Evolutionary conservation across 2,113 vertebrate species (phyloP).

Genomic region (Gadus macrocephalus): DNA sequence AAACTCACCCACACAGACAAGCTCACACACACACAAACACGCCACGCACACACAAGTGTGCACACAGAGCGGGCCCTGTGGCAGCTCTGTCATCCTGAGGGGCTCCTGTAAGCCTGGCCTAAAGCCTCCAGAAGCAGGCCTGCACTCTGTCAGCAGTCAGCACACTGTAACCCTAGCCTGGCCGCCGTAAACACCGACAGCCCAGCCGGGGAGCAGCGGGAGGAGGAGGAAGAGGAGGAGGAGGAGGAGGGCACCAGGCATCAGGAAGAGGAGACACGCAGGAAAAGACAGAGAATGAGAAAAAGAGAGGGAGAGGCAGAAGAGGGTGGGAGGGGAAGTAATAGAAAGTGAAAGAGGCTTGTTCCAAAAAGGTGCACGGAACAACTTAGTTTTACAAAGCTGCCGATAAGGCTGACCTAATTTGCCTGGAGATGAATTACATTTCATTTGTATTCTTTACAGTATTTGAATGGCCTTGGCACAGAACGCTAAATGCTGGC

Average conservation of each 20-base stretch:
- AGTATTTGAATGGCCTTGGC: no score
- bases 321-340: neutral
- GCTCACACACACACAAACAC: no score
- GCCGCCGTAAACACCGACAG: conserved; percentile 55
- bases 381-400: no score
- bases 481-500: neutral
- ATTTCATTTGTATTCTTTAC: no score
- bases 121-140: conserved; percentile 53
- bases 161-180: conserved; percentile 59
- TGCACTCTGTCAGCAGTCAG: conserved; percentile 62
- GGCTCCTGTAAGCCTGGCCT: conserved; percentile 36
- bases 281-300: neutral
- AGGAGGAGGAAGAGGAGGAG: neutral
- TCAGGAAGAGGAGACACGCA: no score
- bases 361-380: no score
- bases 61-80: conserved; percentile 9
- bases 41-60: conserved; percentile 3
- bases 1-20: no score
- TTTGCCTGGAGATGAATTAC: no score
- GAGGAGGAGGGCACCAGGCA: neutral
- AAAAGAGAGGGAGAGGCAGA: neutral
- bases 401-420: no score
- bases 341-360: no score
- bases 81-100: conserved; percentile 32
- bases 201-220: conserved; percentile 7